phyloP scores from a whole-genome alignment of 2,113 vertebrate genomes.

The Carassius carassius region DNA sequence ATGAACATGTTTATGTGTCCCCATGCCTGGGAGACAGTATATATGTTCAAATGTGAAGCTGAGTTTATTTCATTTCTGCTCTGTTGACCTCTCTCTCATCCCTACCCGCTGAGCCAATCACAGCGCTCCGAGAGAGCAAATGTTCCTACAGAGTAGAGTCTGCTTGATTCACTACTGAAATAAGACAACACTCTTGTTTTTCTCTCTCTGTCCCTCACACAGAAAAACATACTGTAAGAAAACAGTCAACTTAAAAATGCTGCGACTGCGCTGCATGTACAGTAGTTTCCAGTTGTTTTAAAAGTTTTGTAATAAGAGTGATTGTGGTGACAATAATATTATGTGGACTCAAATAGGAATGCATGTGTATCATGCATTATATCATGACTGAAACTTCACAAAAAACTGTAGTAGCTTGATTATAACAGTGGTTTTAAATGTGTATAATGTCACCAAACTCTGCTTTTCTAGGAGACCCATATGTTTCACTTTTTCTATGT shows the following conservation, averaged over 20 bases:
- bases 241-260: not conserved
- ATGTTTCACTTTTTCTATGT: not conserved
- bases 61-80: constrained; percentile 66
- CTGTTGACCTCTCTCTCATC: constrained; percentile 64
- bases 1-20: constrained; percentile 27
- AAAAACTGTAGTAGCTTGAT: not conserved
- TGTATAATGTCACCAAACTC: not conserved
- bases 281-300: not conserved
- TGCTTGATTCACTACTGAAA: constrained; percentile 24
- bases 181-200: not conserved
- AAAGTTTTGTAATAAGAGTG: not conserved
- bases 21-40: not conserved
- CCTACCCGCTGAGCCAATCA: constrained; percentile 68
- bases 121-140: constrained; percentile 58
- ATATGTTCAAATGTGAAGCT: constrained; percentile 2
- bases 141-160: constrained; percentile 59
- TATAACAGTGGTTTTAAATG: not conserved
- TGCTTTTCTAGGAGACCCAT: not conserved
- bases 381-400: not conserved
- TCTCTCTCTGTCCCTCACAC: not conserved
- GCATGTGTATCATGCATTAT: not conserved
- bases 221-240: not conserved
- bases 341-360: not conserved
- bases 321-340: not conserved
- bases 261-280: not conserved